These are phyloP conservation scores for Falco berigora DNA, from an alignment of 2,797 vertebrate species.

Conservation along the genomic window DNA sequence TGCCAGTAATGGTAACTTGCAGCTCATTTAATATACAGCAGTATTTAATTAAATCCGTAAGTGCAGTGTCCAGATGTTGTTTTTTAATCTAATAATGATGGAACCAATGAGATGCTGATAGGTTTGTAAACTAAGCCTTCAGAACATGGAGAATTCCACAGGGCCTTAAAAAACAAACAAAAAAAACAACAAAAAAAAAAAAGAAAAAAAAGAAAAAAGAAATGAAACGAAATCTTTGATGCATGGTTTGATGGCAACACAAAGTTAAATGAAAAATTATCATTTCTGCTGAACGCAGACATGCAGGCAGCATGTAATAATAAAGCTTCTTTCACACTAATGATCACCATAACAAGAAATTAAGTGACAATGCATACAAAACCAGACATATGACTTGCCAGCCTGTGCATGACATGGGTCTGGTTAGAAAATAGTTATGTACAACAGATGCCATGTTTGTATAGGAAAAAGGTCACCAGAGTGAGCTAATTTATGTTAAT, in stretches of 20 bases:
- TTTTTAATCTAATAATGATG: conserved; percentile 70
- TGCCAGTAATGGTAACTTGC: not conserved
- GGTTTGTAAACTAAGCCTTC: conserved; percentile 77
- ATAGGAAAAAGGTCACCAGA: not conserved
- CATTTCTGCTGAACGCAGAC: not conserved
- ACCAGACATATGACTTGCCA: not conserved
- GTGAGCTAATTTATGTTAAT: not conserved
- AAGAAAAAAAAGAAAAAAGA: not conserved
- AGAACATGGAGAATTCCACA: conserved; percentile 76
- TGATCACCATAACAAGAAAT: not conserved
- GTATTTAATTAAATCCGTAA: conserved; percentile 63
- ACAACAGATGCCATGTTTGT: not conserved
- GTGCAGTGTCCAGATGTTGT: conserved; percentile 55
- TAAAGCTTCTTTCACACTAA: not conserved
- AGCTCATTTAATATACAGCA: conserved; percentile 45
- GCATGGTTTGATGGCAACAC: conserved; percentile 31
- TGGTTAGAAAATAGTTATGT: not conserved
- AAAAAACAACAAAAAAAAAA: not conserved
- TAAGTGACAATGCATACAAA: not conserved
- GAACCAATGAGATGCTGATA: conserved; percentile 72
- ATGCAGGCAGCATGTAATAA: not conserved
- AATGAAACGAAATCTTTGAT: conserved; percentile 59
- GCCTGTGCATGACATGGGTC: not conserved
- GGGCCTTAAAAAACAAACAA: conserved; percentile 72
- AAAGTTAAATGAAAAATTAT: conserved; percentile 2